Base-by-base conservation (phyloP, 1,140 invertebrate species). In the Argopecten irradians region DNA sequence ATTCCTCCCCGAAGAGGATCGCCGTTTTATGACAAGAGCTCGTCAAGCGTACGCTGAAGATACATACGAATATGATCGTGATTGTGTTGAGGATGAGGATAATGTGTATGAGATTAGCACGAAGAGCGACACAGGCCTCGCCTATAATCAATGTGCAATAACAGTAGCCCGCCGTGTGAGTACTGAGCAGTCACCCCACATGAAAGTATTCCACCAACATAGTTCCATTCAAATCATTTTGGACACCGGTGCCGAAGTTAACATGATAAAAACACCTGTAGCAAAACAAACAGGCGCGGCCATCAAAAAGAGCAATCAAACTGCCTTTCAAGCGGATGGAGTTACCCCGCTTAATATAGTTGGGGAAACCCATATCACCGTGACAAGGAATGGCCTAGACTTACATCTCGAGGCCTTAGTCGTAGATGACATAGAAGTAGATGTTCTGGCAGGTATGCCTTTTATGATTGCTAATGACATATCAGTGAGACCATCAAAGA, bases 321-420 rank as follows among this genome's bases (percentile, higher is more conserved):
- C n/a, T 41, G 88, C 90, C 9, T 43, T 86, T 9, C 89, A 91
- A 36, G 91, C 89, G 16, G 89, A 91, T 83, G 89, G 89, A 22
- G 71, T 86, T 0, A 89, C 90, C 13, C 85, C 90, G 11, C 82
- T 92, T 19, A 35, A 39, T 32, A 82, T 91, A 13, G 34, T 90
- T 83, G 89, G 89, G 13, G 87, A 89, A 39, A 87, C 86, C 28
- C 83, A 34, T 19, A 83, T 43, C 9, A 22, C 86, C 11, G 88
- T 88, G 91, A 71, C 86, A 14, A 88, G 87, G 34, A 82, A 88
- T 14, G 86, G 35, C 55, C 0, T 90, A 22, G 91, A 90, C n/a
- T 11, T 91, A n/a, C n/a, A 22, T 41, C 16, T 85, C n/a, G 85
- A 83, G 19, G n/a, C 35, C 14, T 34, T 43, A n/a, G 32, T 34